Percentiles rank a stretch among this genome's conserved stretches.
Evolutionary conservation across 2,113 vertebrate genomes (phyloP).

Genomic region (Hiodon alosoides): DNA sequence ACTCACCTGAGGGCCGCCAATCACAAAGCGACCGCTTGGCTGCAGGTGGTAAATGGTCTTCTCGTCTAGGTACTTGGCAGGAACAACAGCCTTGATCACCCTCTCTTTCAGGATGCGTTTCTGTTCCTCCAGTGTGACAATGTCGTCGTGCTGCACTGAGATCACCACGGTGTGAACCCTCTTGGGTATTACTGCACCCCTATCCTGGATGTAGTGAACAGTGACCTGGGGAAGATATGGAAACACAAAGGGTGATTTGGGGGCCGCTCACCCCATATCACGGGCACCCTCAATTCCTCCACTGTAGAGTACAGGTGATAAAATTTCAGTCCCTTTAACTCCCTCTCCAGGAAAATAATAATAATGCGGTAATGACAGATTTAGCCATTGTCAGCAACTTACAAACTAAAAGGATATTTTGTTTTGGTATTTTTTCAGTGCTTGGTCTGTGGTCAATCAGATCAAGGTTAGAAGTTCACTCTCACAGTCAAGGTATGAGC

Average conservation of each 20-base stretch:
- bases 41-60: conserved; percentile 84
- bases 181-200: conserved; percentile 68
- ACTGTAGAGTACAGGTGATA: too few species aligned
- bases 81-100: conserved; percentile 75
- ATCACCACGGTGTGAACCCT: conserved; percentile 83
- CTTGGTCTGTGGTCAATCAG: too few species aligned
- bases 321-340: too few species aligned
- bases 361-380: too few species aligned
- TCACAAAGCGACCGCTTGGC: conserved; percentile 86
- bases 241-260: not conserved
- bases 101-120: conserved; percentile 69
- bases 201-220: conserved; percentile 76
- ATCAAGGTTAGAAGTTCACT: too few species aligned
- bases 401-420: too few species aligned
- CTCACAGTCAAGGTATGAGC: too few species aligned
- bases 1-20: conserved; percentile 82
- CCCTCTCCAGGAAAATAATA: too few species aligned
- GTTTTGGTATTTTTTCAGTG: too few species aligned
- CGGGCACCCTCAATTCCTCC: too few species aligned
- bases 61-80: conserved; percentile 75
- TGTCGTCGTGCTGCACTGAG: conserved; percentile 80
- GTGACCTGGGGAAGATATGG: conserved; percentile 63
- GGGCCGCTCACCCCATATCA: too few species aligned
- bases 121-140: conserved; percentile 70
- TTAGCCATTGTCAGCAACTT: too few species aligned